phyloP scores from a whole-genome alignment of 2,113 vertebrate genomes.

The Panurus biarmicus region DNA sequence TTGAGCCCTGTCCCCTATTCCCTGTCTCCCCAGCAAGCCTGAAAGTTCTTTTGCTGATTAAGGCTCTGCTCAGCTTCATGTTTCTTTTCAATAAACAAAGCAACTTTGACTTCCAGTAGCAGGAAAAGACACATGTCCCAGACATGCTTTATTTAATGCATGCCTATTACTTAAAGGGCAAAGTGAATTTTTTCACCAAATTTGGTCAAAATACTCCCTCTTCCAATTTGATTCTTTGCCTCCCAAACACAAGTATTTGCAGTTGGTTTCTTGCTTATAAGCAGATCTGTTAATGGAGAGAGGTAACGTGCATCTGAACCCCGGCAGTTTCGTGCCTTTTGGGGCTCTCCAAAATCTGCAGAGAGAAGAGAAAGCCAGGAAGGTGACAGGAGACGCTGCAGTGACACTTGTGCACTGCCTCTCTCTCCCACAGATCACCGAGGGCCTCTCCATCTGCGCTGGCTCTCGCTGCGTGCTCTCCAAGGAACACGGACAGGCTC shows the following conservation, averaged over 20 bases:
- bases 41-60: not conserved
- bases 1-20: not conserved
- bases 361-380: not conserved
- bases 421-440: not conserved
- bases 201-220: constrained; percentile 41
- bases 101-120: not conserved
- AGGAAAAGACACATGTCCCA: not conserved
- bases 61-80: not conserved
- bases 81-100: not conserved
- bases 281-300: not conserved
- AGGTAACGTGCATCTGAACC: not conserved
- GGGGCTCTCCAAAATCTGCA: not conserved
- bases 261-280: not conserved
- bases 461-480: not conserved
- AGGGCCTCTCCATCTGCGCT: not conserved
- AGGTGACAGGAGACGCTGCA: not conserved
- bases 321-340: not conserved
- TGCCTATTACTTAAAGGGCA: not conserved
- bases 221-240: not conserved
- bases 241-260: not conserved
- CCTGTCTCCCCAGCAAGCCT: not conserved
- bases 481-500: not conserved
- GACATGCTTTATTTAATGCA: not conserved
- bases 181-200: constrained; percentile 12
- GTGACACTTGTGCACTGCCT: not conserved